Percentiles rank a stretch among this genome's conserved stretches.
phyloP scores from a whole-genome alignment of 1,140 invertebrate species.

The Drosophila kurseongensis region DNA sequence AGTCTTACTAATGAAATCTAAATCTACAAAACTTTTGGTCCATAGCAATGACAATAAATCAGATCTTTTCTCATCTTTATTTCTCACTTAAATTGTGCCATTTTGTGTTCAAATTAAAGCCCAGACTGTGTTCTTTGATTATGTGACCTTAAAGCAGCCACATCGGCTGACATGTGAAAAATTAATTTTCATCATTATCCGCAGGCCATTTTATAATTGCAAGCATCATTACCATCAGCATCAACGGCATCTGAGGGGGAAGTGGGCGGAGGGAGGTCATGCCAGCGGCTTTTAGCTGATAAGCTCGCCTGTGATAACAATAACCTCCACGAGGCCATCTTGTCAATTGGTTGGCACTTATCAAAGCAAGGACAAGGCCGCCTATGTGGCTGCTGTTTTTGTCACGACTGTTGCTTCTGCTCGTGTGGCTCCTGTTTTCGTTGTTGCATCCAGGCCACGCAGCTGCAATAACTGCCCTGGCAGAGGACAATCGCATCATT shows the following conservation, averaged over 20 bases:
- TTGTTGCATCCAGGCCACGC: constrained; percentile 26
- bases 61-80: too few relatives aligned
- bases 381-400: constrained; percentile 4
- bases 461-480: constrained; percentile 64
- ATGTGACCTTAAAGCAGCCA: constrained; percentile 5
- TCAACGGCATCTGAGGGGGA: constrained; percentile 16
- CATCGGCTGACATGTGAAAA: constrained; percentile 57
- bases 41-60: too few relatives aligned
- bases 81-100: neutral
- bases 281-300: constrained; percentile 25
- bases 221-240: constrained; percentile 61
- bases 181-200: constrained; percentile 74
- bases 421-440: constrained; percentile 24
- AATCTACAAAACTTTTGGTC: too few relatives aligned
- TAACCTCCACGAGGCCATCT: constrained; percentile 10
- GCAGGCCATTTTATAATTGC: constrained; percentile 79
- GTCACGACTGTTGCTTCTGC: constrained; percentile 6
- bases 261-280: neutral
- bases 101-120: constrained; percentile 12
- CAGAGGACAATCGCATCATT: constrained; percentile 4
- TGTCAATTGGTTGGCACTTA: constrained; percentile 56
- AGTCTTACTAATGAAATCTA: too few relatives aligned
- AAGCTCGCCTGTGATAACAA: constrained; percentile 42
- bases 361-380: constrained; percentile 71
- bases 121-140: neutral